Conservation (phyloP, 2,888 invertebrate species). For the Pristionchus maxplancki region DNA sequence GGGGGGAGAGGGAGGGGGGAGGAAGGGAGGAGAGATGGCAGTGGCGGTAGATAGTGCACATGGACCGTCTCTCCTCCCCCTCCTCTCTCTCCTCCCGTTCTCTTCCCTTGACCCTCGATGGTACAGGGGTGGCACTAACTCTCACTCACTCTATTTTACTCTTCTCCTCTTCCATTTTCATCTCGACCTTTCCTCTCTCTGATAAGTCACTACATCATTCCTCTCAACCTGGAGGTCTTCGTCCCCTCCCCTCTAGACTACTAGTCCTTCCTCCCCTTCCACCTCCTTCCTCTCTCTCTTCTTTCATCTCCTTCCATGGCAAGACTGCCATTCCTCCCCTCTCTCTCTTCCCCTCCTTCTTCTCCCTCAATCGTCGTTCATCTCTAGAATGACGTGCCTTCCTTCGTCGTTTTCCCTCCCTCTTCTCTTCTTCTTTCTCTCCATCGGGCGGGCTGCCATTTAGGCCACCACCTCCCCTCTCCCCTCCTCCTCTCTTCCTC, state of each 20-base stretch:
- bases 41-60: constrained; percentile 40
- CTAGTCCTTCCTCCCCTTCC: constrained; percentile 54
- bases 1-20: neutral
- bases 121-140: constrained; percentile 40
- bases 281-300: constrained; percentile 30
- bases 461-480: neutral
- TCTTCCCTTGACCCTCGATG: constrained; percentile 36
- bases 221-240: constrained; percentile 9
- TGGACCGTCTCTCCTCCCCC: constrained; percentile 23
- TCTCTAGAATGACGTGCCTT: constrained; percentile 42
- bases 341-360: constrained; percentile 21
- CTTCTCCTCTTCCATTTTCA: neutral
- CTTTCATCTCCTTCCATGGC: constrained; percentile 37
- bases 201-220: neutral
- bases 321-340: constrained; percentile 9
- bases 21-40: neutral
- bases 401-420: neutral
- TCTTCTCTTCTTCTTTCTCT: neutral
- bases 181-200: constrained; percentile 28
- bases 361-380: constrained; percentile 41
- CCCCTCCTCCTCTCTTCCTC: neutral
- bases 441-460: neutral
- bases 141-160: constrained; percentile 5
- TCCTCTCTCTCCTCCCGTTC: constrained; percentile 51
- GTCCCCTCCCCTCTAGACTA: neutral